Base-by-base conservation (phyloP, 1,140 invertebrate genomes). In the Neodiprion virginianus region DNA sequence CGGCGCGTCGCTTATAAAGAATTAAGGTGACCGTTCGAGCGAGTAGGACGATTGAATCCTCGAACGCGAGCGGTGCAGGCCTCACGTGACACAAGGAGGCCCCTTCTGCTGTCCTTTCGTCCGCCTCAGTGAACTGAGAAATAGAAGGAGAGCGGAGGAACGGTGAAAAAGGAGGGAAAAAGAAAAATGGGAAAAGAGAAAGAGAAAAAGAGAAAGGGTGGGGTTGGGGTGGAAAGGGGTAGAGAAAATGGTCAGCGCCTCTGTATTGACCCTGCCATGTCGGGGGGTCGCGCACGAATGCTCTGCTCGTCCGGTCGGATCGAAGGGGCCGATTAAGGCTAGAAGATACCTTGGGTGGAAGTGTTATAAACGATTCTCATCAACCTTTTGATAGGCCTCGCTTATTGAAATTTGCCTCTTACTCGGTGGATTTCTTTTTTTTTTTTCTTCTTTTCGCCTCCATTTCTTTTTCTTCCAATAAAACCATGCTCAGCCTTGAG, bases 21-120 rank as follows among this genome's bases (percentile, higher is more conserved):
- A 80, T 82, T 81, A 80, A 81, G 76, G 74, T 79, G 72, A 79
- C 78, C 79, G 77, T 73, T 61, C 67, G 73, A 72, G 72, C 73
- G 75, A 23, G 70, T 7, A 50, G 48, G 3, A 71, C n/a, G 70
- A 50, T 71, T 49, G n/a, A 17, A 71, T 71, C 70, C 70, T 71
- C 28, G 21, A 17, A 49, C 12, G 14, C 23, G 14, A 14, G 70
- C 17, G 70, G 70, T 40, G 21, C 70, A 12, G 23, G 70, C 48
- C 48, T 61, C 53, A 61, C 53, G 53, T 61, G 53, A 61, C 53
- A 7, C 53, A 17, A 61, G 53, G 53, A 61, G 53, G 53, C 53
- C n/a, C 53, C 53, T 61, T 12, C 53, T 61, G 53, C 53, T 61
- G 53, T 61, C 53, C n/a, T 61, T 61, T 61, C 53, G 53, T 61